These are phyloP conservation scores for Hydrocynus forskahlii DNA, from an alignment of 2,797 vertebrate species.

Conservation along the genomic window DNA sequence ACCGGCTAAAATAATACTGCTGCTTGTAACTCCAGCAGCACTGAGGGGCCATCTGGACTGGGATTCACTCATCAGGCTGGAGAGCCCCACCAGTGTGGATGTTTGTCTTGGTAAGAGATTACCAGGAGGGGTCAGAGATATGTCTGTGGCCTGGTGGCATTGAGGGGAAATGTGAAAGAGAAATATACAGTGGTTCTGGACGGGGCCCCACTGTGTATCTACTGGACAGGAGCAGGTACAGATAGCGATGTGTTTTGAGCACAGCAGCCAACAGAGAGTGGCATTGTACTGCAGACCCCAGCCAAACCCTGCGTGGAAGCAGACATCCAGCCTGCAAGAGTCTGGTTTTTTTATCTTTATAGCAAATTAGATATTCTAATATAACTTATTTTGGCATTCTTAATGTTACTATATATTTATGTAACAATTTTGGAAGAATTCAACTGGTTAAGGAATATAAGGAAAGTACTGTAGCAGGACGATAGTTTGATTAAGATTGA, in stretches of 20 bases:
- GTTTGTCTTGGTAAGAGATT: conserved; percentile 33
- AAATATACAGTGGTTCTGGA: conserved; percentile 46
- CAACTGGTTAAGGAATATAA: too few relatives aligned
- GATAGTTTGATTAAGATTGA: too few relatives aligned
- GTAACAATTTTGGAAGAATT: too few relatives aligned
- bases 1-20: conserved; percentile 43
- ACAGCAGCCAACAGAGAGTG: conserved; percentile 39
- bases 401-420: too few relatives aligned
- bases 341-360: not conserved
- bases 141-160: conserved; percentile 41
- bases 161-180: conserved; percentile 38
- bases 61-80: conserved; percentile 28
- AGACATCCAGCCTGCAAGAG: not conserved
- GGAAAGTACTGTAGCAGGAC: too few relatives aligned
- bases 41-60: conserved; percentile 18
- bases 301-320: conserved; percentile 13
- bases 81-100: conserved; percentile 24
- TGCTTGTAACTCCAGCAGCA: conserved; percentile 29
- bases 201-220: conserved; percentile 22
- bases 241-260: conserved; percentile 39
- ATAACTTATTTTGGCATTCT: not conserved
- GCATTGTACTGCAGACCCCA: conserved; percentile 38
- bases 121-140: conserved; percentile 25
- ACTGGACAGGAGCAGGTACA: conserved; percentile 26
- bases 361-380: not conserved